Conservation (phyloP, 30 jellyfish, hydroid and myxozoan genomes). For the Turritopsis rubra region DNA sequence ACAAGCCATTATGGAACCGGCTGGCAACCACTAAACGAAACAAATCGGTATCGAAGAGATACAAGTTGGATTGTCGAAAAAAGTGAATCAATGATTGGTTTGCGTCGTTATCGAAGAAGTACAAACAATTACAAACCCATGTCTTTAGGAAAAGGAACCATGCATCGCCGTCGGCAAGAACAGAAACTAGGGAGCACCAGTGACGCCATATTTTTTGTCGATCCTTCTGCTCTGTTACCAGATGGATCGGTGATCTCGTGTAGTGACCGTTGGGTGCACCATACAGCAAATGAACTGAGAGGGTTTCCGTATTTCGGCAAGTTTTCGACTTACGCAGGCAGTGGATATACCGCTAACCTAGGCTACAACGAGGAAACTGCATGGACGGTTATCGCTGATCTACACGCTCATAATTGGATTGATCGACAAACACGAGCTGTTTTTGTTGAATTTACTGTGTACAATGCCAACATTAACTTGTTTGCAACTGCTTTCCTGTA, state of each 20-base stretch:
- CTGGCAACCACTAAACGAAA: constrained; percentile 6
- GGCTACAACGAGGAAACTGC: constrained; percentile 44
- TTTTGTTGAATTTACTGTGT: constrained; percentile 69
- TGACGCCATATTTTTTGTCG: constrained; percentile 3
- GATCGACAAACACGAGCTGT: constrained; percentile 66
- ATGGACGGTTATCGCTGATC: constrained; percentile 36
- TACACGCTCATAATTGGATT: constrained; percentile 56
- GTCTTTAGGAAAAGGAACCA: not conserved
- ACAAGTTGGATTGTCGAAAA: constrained; percentile 1
- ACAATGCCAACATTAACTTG: constrained; percentile 64
- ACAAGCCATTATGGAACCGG: not conserved
- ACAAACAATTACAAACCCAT: not conserved
- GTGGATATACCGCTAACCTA: constrained; percentile 73
- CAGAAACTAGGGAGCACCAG: not conserved
- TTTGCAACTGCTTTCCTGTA: constrained; percentile 52
- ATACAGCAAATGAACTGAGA: constrained; percentile 7
- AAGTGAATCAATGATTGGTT: not conserved
- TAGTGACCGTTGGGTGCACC: constrained; percentile 9
- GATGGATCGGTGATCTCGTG: constrained; percentile 18
- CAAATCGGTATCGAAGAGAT: not conserved
- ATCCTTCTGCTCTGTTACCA: constrained; percentile 8
- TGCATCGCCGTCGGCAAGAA: constrained; percentile 4
- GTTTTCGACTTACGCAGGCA: constrained; percentile 53
- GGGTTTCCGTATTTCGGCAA: constrained; percentile 66
- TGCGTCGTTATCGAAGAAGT: constrained; percentile 4